Evolutionary conservation across 2,888 invertebrate genomes (phyloP).

Genomic region (Norana najaformis): DNA sequence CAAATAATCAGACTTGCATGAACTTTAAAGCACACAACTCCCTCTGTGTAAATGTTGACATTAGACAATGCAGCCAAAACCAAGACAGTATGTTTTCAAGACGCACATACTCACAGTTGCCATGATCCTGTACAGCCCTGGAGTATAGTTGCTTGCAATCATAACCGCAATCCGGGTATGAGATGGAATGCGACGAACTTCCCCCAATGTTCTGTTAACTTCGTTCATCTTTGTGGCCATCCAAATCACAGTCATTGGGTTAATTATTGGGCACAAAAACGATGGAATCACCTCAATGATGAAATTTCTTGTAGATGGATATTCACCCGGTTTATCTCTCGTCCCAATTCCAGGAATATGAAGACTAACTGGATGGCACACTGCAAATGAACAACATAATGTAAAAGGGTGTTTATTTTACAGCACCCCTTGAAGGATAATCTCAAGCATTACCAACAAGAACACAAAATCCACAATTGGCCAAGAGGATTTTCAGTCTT

Average conservation of each 20-base stretch:
- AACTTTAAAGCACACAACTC: too few species aligned
- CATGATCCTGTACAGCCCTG: neutral
- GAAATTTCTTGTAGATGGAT: neutral
- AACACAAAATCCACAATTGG: too few species aligned
- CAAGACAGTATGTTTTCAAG: too few species aligned
- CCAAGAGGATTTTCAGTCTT: too few species aligned
- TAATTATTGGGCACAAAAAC: neutral
- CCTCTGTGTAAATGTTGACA: too few species aligned
- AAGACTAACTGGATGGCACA: neutral
- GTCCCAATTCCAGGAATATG: neutral
- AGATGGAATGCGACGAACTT: neutral
- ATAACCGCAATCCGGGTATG: neutral
- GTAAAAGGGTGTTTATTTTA: too few species aligned
- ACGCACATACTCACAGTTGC: neutral
- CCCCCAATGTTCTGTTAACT: neutral
- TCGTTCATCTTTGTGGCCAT: neutral
- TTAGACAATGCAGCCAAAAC: too few species aligned
- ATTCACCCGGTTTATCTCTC: neutral
- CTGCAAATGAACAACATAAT: too few species aligned
- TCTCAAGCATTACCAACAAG: too few species aligned
- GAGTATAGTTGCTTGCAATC: neutral
- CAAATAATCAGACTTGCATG: too few species aligned
- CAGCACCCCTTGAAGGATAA: too few species aligned
- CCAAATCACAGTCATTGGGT: neutral
- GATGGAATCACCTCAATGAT: neutral